phyloP scores from a whole-genome alignment of 2,113 vertebrate species.

The Cryptotis parvus region DNA sequence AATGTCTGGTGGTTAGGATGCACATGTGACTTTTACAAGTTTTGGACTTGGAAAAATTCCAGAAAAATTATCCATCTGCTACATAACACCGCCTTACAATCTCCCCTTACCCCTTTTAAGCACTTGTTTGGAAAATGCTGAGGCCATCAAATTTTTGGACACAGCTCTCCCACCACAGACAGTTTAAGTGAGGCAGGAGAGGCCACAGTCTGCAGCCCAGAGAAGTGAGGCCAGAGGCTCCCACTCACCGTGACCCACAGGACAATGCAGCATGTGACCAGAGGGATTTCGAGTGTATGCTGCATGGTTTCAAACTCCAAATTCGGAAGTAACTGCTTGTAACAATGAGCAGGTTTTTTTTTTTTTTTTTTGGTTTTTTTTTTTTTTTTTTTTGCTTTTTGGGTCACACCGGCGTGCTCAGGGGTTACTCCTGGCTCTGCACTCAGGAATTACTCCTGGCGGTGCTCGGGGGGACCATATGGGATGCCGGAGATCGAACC shows the following conservation, averaged over 20 bases:
- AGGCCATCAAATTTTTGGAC: background rate
- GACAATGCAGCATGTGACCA: background rate
- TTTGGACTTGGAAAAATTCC: background rate
- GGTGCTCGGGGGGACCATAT: too few species aligned
- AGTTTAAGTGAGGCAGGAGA: background rate
- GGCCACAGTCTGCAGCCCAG: background rate
- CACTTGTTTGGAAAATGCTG: background rate
- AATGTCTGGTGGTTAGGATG: background rate
- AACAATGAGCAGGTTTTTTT: background rate
- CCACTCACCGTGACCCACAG: too few species aligned
- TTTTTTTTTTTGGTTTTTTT: too few species aligned
- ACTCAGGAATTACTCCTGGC: too few species aligned
- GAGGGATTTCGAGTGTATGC: too few species aligned
- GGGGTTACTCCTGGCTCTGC: too few species aligned
- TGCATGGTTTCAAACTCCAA: background rate
- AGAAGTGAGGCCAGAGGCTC: too few species aligned
- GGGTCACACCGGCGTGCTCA: too few species aligned
- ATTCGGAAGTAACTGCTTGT: background rate
- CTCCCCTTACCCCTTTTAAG: background rate
- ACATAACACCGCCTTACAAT: background rate
- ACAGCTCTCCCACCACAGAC: background rate
- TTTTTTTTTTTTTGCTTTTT: too few species aligned
- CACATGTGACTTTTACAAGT: background rate
- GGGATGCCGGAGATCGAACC: too few species aligned
- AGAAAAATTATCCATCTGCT: slow-evolving; percentile 15